These are phyloP conservation scores for Chelonoidis abingdonii DNA, from an alignment of 2,113 vertebrate species.

Conservation along the genomic window DNA sequence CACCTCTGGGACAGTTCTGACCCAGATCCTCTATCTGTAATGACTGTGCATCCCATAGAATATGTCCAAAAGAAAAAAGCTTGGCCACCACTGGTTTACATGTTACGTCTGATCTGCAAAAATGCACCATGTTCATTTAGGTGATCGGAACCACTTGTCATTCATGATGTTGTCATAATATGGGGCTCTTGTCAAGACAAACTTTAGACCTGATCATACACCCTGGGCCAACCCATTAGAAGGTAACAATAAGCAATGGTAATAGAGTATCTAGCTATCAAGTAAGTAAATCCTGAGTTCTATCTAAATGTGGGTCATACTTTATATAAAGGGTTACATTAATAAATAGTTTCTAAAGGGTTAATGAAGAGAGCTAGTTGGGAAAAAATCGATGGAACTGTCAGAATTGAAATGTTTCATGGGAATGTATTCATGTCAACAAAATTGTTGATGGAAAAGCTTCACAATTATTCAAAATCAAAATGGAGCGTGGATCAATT, in stretches of 20 bases:
- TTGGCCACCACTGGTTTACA: slow-evolving; percentile 38
- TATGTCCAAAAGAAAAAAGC: slow-evolving; percentile 18
- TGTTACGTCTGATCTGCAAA: slow-evolving; percentile 52
- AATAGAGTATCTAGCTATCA: neutral
- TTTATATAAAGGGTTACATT: neutral
- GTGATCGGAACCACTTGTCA: slow-evolving; percentile 64
- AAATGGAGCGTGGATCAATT: neutral
- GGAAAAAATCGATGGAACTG: neutral
- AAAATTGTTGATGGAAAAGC: neutral
- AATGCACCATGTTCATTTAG: slow-evolving; percentile 24
- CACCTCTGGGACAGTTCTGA: slow-evolving; percentile 60
- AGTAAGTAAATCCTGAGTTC: neutral
- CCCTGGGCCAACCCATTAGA: neutral
- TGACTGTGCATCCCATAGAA: slow-evolving; percentile 52
- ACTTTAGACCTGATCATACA: neutral
- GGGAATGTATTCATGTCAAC: neutral
- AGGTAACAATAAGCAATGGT: neutral
- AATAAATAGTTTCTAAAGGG: neutral
- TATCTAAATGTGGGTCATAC: accelerated
- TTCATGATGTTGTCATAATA: slow-evolving; percentile 29
- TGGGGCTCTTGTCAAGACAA: neutral
- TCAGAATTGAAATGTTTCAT: neutral
- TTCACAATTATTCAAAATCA: neutral
- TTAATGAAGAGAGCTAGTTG: neutral
- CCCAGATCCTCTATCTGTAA: slow-evolving; percentile 63